Base-by-base conservation (phyloP, 2,888 invertebrate species). In the Hirtodrosophila alboralis region DNA sequence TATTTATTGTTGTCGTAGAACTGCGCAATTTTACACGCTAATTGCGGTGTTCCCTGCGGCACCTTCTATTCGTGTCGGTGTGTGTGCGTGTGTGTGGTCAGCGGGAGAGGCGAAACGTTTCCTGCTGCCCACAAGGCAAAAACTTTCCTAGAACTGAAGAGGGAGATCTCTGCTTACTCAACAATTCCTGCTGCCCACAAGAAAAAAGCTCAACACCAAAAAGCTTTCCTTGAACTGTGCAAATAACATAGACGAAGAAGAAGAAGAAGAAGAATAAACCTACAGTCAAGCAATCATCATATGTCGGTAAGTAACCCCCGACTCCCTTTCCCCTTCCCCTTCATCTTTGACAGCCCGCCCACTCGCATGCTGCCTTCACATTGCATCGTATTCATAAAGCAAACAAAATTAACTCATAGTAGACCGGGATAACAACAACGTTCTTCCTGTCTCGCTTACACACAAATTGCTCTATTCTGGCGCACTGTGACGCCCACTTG, bases 381-480 rank as follows among this genome's bases (percentile, higher is more conserved):
- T 8, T 8, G 23, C 23, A 9, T 7, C 5, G 26, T 36, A 21
- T 43, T 41, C 26, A 37, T 36, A 60, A 60, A 27, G 49, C 58
- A 65, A 69, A 58, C 62, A 28, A 74, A 83, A 79, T 79, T 76
- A 74, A 79, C 81, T 75, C 71, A 76, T 79, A 56, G 45, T 79
- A 56, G 45, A 33, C 38, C 34, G 52, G 62, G 31, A 59, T 43
- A 23, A 23, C 6, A 69, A 53, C 31, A 34, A 12, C 23, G 13
- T 64, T 21, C 44, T 38, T 44, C 31, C 31, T 21, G 36, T 34
- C 53, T 53, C 40, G 10, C 31, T 33, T 37, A 37, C 48, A 16
- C 54, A 62, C 57, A 74, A 74, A 79, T 76, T 83, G 65, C 80
- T 83, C 71, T 79, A 83, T 79, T 79, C 80, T 69, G 63, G 45